Conservation (phyloP, 2,113 vertebrate species). For the Saimiri boliviensis region DNA sequence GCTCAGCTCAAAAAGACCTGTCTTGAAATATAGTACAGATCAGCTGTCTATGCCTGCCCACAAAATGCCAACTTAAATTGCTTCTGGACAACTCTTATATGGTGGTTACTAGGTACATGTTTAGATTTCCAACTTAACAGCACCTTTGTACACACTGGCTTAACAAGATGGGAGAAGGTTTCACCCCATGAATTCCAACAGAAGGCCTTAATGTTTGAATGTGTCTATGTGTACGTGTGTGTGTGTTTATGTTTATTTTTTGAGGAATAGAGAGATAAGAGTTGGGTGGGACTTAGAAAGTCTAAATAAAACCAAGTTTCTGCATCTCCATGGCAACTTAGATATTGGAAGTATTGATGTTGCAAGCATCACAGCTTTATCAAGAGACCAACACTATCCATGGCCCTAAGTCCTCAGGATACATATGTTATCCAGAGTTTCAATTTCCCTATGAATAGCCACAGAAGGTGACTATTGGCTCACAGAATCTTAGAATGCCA, state of each 20-base stretch:
- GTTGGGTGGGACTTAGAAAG: neutral
- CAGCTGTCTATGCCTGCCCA: neutral
- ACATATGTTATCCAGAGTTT: neutral
- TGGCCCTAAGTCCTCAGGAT: neutral
- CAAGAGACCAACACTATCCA: neutral
- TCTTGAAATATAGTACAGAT: neutral
- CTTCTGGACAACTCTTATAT: accelerated
- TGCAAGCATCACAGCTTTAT: neutral
- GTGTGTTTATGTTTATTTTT: neutral
- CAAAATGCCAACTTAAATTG: neutral
- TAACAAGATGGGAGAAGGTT: neutral
- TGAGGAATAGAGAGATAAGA: neutral
- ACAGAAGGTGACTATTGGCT: neutral
- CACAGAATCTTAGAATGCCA: neutral
- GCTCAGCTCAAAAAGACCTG: neutral
- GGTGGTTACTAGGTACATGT: neutral
- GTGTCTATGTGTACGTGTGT: accelerated
- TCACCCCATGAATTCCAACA: neutral
- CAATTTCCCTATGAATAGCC: neutral
- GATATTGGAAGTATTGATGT: neutral
- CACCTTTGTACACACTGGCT: neutral
- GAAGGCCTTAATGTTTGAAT: neutral
- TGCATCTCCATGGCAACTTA: neutral
- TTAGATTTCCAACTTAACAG: neutral
- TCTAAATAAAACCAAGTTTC: neutral